Conservation (phyloP, 2,797 vertebrate genomes). For the Cetoscarus ocellatus region DNA sequence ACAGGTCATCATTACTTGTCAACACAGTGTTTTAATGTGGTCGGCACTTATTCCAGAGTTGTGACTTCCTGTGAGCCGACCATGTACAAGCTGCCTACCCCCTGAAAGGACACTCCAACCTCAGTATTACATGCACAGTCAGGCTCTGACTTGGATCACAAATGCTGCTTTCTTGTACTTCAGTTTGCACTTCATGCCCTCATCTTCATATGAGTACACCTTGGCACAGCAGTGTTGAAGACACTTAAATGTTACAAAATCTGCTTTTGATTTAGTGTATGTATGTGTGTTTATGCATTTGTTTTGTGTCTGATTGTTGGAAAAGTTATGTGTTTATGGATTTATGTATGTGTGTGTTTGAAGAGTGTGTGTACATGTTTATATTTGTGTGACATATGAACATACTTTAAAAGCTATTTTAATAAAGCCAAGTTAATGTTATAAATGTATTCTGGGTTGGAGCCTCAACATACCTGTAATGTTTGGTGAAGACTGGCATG, state of each 20-base stretch:
- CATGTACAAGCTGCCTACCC: slow-evolving; percentile 21
- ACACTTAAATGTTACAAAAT: neutral
- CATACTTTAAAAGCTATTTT: too few species aligned
- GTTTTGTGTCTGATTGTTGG: neutral
- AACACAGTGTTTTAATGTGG: slow-evolving; percentile 50
- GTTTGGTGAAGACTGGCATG: too few species aligned
- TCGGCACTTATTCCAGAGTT: slow-evolving; percentile 43
- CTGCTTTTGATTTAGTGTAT: too few species aligned
- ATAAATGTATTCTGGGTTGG: too few species aligned
- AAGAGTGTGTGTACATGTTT: neutral
- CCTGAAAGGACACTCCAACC: slow-evolving; percentile 43
- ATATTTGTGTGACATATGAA: neutral
- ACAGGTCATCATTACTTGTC: slow-evolving; percentile 53
- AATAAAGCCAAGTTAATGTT: too few species aligned
- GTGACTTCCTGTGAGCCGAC: slow-evolving; percentile 31
- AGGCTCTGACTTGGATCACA: slow-evolving; percentile 33
- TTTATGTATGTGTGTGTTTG: neutral
- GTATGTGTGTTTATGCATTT: neutral
- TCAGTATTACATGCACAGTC: slow-evolving; percentile 57
- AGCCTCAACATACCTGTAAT: too few species aligned
- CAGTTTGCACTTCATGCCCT: slow-evolving; percentile 16
- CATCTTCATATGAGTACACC: neutral
- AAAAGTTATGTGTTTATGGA: neutral
- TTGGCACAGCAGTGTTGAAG: neutral
- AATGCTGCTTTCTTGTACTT: slow-evolving; percentile 38